Base-by-base conservation (phyloP, 2,113 vertebrate species). In the Pyxicephalus adspersus region DNA sequence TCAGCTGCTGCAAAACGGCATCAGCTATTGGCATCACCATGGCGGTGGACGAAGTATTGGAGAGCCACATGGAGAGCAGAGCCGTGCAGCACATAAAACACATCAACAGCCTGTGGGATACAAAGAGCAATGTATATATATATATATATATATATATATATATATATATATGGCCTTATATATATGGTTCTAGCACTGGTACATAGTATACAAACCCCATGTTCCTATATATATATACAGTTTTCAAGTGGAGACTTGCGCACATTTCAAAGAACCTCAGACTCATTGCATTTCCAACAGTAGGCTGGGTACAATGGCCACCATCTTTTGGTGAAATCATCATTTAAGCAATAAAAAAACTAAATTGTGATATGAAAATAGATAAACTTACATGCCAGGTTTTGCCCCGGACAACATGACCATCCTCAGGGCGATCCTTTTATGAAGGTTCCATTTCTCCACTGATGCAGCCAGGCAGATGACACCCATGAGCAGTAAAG, bases 11-110 rank as follows among this genome's bases (percentile, higher is more conserved):
- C 50, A 99, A 94, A 81, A 99, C 98, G 0, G 98, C 98, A 83
- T 99, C 98, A 3, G 96, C 95, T 0, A 99, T 99, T 66, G 98
- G 98, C 97, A 98, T 99, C 89, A 99, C 97, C 97, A 99, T 99
- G 85, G 97, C 98, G 0, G 98, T 98, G 85, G 95, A 98, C 86
- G 98, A 99, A 3, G 98, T 99, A 91, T 99, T 99, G 87, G 97
- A 99, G 80, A 99, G 95, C 97, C 98, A 99, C 97, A 99, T 98
- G 89, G 98, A 99, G 58, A 99, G 92, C 82, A 96, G 90, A 0
- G 94, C 94, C 0, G 97, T 99, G 73, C 97, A 98, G 87, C 95
- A 96, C 98, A 99, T 99, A 89, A 99, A 99, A 74, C 98, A 98
- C 4, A 99, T 92, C 71, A 99, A 95, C 84, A 99, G 81, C 97